Conservation (phyloP, 2,113 vertebrate species). For the Gadus chalcogrammus region DNA sequence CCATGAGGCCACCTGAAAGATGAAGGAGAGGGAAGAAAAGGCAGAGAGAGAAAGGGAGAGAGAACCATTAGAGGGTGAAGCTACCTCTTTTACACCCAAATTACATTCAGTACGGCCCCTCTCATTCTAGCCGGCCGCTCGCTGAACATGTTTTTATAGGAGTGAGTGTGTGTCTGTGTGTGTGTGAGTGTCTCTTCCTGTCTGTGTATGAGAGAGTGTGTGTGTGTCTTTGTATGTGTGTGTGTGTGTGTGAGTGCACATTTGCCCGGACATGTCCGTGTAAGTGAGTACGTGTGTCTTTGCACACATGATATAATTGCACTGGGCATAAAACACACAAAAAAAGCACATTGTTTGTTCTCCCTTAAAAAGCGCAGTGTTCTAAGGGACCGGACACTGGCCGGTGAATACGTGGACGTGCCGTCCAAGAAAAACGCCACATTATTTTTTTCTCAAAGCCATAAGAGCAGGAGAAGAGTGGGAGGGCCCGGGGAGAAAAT, state of each 20-base stretch:
- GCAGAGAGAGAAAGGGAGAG: conserved; percentile 36
- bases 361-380: conserved; percentile 34
- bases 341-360: too few relatives aligned
- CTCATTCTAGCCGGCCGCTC: background rate
- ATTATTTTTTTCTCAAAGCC: conserved; percentile 71
- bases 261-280: too few relatives aligned
- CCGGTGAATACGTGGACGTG: conserved; percentile 33
- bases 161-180: too few relatives aligned
- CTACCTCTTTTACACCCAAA: conserved; percentile 35
- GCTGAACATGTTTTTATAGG: too few relatives aligned
- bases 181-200: too few relatives aligned
- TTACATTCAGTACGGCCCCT: conserved; percentile 36
- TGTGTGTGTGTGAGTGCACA: too few relatives aligned
- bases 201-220: too few relatives aligned
- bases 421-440: conserved; percentile 69
- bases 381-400: conserved; percentile 47
- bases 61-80: conserved; percentile 60
- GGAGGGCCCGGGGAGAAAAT: conserved; percentile 51
- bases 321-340: too few relatives aligned
- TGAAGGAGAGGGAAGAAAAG: conserved; percentile 38
- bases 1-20: conserved; percentile 95
- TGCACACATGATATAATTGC: too few relatives aligned
- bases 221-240: too few relatives aligned
- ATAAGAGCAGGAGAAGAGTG: conserved; percentile 65
- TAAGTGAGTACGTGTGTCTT: too few relatives aligned